Base-by-base conservation (phyloP, 2,888 invertebrate species). In the Amphipyra berbera region DNA sequence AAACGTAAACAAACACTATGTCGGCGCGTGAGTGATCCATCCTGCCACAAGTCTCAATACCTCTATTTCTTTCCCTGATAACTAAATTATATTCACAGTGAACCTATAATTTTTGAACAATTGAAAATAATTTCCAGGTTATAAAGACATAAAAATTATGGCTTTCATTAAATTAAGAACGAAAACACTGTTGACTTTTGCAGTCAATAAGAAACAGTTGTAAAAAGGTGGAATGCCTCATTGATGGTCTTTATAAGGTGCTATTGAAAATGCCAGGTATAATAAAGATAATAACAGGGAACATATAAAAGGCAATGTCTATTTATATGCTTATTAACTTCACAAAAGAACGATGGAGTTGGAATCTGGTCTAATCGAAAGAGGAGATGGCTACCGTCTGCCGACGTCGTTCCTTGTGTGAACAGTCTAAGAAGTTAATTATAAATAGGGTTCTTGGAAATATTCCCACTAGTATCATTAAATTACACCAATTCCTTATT, bases 81-180 rank as follows among this genome's bases (percentile, higher is more conserved):
- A 68, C 68, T 69, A 68, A 65, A 73, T 72, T 46, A 67, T 27
- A 60, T 41, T 53, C 56, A 52, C 54, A 61, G 48, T 42, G 59
- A 76, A 75, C 75, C 77, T 69, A 78, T 81, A 80, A 82, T 83
- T 83, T 46, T 74, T 76, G 74, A 78, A 76, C 62, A 67, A 69
- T 57, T 52, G 66, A 67, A 74, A 59, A 68, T 68, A 64, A 60
- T 33, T 50, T 68, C 54, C 56, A 61, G 52, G 58, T 47, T 62
- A 63, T 79, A 77, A 78, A 76, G 73, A 80, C 71, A 60, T 68
- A 61, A 66, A 83, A 83, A 85, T 84, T 82, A 79, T 75, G 82
- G 73, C 73, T 76, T 79, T 76, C 74, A 70, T 78, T 75, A 68
- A 68, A 49, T 60, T 21, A 21, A 21, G 21, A 21, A 63, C 53